These are phyloP conservation scores for Lophura nycthemera DNA, from an alignment of 2,113 vertebrate genomes.

Conservation along the genomic window DNA sequence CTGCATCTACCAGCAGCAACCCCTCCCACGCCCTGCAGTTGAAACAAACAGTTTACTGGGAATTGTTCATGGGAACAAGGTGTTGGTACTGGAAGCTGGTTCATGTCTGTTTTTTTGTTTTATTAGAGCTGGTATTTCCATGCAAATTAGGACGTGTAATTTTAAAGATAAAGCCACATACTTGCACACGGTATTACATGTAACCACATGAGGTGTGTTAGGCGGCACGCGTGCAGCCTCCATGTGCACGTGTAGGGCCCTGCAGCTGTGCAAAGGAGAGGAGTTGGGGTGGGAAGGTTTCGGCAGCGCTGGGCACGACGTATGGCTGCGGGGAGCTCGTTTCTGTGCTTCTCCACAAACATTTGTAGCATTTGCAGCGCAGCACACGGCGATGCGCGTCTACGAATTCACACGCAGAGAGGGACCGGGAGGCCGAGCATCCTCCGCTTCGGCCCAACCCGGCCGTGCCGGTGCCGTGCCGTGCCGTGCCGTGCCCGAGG, in stretches of 20 bases:
- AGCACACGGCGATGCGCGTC: neutral
- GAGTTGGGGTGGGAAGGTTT: neutral
- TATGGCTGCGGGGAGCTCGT: neutral
- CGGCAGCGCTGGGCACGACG: neutral
- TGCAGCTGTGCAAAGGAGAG: neutral
- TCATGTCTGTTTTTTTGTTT: conserved; percentile 75
- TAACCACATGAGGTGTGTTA: conserved; percentile 1
- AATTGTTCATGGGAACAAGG: conserved; percentile 75
- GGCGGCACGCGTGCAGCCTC: neutral
- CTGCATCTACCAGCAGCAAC: neutral
- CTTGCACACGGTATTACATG: conserved; percentile 36
- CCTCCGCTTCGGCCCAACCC: conserved; percentile 28
- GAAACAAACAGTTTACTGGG: conserved; percentile 77
- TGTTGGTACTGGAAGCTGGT: conserved; percentile 74
- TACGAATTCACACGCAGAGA: neutral
- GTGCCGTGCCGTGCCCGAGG: no score
- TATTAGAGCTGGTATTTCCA: conserved; percentile 71
- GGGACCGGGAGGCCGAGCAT: neutral
- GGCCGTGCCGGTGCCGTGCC: no score
- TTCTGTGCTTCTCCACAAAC: neutral
- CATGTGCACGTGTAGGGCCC: neutral
- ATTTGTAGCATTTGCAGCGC: neutral
- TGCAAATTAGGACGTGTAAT: conserved; percentile 70
- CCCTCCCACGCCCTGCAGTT: conserved; percentile 33
- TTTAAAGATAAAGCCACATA: conserved; percentile 67